Conservation (phyloP, 2,113 vertebrate genomes). For the Platysternon megacephalum region DNA sequence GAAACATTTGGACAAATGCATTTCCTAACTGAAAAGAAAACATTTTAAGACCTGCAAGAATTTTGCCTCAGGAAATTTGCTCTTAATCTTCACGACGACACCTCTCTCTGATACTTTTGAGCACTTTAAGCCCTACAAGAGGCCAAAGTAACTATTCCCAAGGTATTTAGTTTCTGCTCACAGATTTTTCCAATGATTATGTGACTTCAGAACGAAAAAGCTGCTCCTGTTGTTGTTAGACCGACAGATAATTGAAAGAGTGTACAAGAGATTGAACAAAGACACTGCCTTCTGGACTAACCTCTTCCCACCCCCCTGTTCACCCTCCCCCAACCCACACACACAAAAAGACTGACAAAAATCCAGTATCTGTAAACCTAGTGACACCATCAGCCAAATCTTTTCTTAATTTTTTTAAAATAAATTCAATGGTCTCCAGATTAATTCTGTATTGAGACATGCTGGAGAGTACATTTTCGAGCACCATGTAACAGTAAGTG, state of each 20-base stretch:
- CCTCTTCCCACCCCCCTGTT: not conserved
- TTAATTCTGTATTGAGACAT: not conserved
- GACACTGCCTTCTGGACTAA: not conserved
- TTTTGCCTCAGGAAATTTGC: conserved; percentile 79
- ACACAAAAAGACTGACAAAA: not conserved
- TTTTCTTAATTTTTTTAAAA: rapidly evolving
- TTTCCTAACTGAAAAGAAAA: conserved; percentile 54
- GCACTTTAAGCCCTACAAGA: conserved; percentile 17
- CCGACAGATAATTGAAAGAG: not conserved
- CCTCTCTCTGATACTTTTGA: conserved; percentile 23
- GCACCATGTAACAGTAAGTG: rapidly evolving
- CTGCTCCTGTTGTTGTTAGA: not conserved
- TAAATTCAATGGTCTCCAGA: not conserved
- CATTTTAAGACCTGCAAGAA: conserved; percentile 81
- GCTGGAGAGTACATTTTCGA: rapidly evolving
- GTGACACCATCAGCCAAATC: rapidly evolving
- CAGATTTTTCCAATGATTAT: not conserved
- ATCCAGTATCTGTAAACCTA: rapidly evolving
- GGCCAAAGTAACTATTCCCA: conserved; percentile 31
- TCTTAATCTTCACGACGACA: conserved; percentile 34
- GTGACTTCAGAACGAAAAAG: conserved; percentile 16
- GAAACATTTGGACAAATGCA: not conserved
- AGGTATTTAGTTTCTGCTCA: conserved; percentile 67
- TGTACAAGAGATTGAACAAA: not conserved
- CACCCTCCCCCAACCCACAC: too few species aligned